Percentiles rank a stretch among this genome's conserved stretches.
These are phyloP conservation scores for Aurelia aurita complex sp. Pacific DNA, from an alignment of 30 jellyfish, hydroid and myxozoan species.

Conservation along the genomic window DNA sequence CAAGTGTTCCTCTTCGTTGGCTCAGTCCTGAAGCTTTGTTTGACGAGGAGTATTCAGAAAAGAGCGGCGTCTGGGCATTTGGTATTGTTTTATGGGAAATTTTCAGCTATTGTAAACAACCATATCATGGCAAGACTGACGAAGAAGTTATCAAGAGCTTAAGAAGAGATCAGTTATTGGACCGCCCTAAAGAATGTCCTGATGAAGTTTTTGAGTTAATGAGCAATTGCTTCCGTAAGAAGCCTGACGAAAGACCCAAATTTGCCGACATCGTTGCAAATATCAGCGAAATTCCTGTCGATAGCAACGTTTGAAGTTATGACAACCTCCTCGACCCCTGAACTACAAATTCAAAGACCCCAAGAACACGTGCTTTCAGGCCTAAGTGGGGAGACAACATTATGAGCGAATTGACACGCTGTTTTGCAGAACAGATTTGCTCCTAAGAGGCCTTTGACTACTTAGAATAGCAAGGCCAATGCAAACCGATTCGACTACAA, in stretches of 20 bases:
- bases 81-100: conserved; percentile 94
- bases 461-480: too few species aligned
- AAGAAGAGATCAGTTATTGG: conserved; percentile 52
- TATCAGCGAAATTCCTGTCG: conserved; percentile 70
- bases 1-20: conserved; percentile 93
- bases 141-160: conserved; percentile 73
- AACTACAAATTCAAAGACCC: background rate
- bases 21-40: conserved; percentile 88
- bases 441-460: too few species aligned
- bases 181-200: conserved; percentile 54
- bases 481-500: too few species aligned
- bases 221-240: conserved; percentile 69
- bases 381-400: too few species aligned
- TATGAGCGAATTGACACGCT: too few species aligned
- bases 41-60: conserved; percentile 83
- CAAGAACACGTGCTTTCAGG: background rate
- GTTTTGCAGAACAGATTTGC: too few species aligned
- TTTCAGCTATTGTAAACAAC: conserved; percentile 70
- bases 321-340: background rate
- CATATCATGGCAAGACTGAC: conserved; percentile 67
- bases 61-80: conserved; percentile 97
- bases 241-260: conserved; percentile 82
- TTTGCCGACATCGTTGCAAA: conserved; percentile 72
- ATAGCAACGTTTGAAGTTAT: conserved; percentile 56
- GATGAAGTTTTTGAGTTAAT: conserved; percentile 51